A percentile compares a stretch with the other conserved stretches of the same genome.
Conservation (phyloP, 2,797 vertebrate genomes). For the Enteromius argenteus region DNA sequence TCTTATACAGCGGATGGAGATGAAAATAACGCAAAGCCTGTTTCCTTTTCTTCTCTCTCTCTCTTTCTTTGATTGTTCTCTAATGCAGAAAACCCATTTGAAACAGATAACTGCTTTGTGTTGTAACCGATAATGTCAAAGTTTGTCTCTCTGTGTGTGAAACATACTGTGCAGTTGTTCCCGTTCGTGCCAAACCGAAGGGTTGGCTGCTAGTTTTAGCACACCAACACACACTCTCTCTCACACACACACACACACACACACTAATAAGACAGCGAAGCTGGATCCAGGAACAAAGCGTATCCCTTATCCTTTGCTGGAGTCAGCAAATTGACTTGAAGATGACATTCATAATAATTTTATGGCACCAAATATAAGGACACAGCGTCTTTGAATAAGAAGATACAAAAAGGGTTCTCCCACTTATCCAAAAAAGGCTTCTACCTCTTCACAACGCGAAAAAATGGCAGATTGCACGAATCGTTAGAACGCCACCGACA, state of each 20-base stretch:
- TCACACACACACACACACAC: slow-evolving; percentile 72
- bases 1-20: slow-evolving; percentile 93
- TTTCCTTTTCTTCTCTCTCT: slow-evolving; percentile 81
- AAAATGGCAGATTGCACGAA: slow-evolving; percentile 96
- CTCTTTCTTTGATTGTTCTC: slow-evolving; percentile 80
- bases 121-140: slow-evolving; percentile 84
- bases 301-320: slow-evolving; percentile 91
- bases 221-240: slow-evolving; percentile 67
- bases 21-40: slow-evolving; percentile 87
- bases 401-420: slow-evolving; percentile 87
- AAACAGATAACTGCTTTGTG: slow-evolving; percentile 82
- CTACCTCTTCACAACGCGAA: slow-evolving; percentile 98
- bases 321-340: slow-evolving; percentile 94
- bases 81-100: slow-evolving; percentile 75
- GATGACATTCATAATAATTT: slow-evolving; percentile 88
- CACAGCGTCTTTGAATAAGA: slow-evolving; percentile 86
- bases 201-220: slow-evolving; percentile 88
- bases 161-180: slow-evolving; percentile 90
- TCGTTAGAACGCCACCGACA: slow-evolving; percentile 91
- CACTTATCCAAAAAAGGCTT: slow-evolving; percentile 98
- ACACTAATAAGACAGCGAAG: slow-evolving; percentile 79
- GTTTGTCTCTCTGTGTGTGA: slow-evolving; percentile 87
- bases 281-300: slow-evolving; percentile 92
- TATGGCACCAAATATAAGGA: slow-evolving; percentile 98
- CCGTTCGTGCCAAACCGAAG: slow-evolving; percentile 89